Percentiles rank a stretch among this genome's conserved stretches.
These are phyloP conservation scores for Syritta pipiens DNA, from an alignment of 2,888 invertebrate species.

Conservation along the genomic window DNA sequence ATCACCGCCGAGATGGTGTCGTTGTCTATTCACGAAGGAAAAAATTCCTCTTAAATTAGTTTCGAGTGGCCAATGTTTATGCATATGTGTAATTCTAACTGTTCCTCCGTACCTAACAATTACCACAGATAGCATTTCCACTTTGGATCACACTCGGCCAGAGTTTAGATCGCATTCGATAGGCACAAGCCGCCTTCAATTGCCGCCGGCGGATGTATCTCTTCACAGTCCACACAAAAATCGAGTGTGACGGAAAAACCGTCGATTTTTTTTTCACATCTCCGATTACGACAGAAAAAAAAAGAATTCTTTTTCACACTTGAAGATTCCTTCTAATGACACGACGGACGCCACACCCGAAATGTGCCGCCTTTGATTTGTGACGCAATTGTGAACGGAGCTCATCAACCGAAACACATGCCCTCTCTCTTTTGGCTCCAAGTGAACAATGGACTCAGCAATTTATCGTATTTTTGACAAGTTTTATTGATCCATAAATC, in stretches of 20 bases:
- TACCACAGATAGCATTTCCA: slow-evolving; percentile 59
- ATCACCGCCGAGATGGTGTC: not conserved
- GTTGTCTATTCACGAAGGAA: slow-evolving; percentile 13
- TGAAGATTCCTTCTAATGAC: slow-evolving; percentile 57
- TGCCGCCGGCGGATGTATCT: slow-evolving; percentile 64
- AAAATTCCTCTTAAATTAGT: slow-evolving; percentile 46
- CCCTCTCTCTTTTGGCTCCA: too few relatives aligned
- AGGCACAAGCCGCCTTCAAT: slow-evolving; percentile 47
- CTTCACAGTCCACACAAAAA: slow-evolving; percentile 55
- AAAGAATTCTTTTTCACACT: slow-evolving; percentile 68
- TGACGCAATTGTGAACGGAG: slow-evolving; percentile 36
- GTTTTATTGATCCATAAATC: slow-evolving; percentile 57
- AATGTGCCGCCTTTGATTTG: slow-evolving; percentile 45
- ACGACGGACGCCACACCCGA: slow-evolving; percentile 49
- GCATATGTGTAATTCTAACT: slow-evolving; percentile 28
- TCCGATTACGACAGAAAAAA: slow-evolving; percentile 20
- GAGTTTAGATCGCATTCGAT: slow-evolving; percentile 27
- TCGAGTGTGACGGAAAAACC: slow-evolving; percentile 59
- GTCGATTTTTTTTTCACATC: slow-evolving; percentile 28
- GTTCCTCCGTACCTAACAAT: slow-evolving; percentile 25
- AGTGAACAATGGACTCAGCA: not conserved
- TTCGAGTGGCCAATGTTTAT: slow-evolving; percentile 45
- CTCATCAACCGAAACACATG: slow-evolving; percentile 28
- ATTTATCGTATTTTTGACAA: slow-evolving; percentile 26
- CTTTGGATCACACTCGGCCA: slow-evolving; percentile 27